These are phyloP conservation scores for Chitala chitala DNA, from an alignment of 2,113 vertebrate genomes.

Conservation along the genomic window DNA sequence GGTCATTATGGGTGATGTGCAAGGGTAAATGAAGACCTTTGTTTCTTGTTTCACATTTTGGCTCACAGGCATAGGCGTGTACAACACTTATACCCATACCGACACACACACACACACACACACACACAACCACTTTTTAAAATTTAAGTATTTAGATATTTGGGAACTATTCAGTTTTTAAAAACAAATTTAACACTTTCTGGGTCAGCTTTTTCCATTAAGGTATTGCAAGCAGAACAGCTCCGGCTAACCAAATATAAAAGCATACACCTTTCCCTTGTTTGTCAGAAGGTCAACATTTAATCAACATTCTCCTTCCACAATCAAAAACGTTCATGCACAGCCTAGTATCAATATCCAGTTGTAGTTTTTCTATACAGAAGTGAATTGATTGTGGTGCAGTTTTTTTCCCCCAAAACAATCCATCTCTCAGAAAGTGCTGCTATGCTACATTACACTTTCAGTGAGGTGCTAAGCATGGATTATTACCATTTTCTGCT, in stretches of 20 bases:
- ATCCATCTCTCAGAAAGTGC: conserved; percentile 22
- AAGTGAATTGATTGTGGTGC: conserved; percentile 13
- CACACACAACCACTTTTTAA: no score
- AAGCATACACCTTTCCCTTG: background rate
- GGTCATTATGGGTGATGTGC: background rate
- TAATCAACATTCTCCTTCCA: background rate
- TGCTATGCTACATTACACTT: conserved; percentile 24
- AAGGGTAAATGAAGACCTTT: background rate
- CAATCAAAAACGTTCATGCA: conserved; percentile 11
- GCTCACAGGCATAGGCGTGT: background rate
- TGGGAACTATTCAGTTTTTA: background rate
- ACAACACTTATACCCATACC: no score
- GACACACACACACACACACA: no score
- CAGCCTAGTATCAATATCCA: conserved; percentile 20
- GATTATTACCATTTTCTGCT: conserved; percentile 27
- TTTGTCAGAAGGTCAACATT: background rate
- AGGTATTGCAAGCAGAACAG: background rate
- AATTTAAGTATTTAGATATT: background rate
- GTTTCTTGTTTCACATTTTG: background rate
- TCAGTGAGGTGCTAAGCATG: conserved; percentile 21
- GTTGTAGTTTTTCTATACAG: conserved; percentile 20
- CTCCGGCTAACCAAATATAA: background rate
- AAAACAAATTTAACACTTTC: background rate
- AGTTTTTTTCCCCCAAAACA: conserved; percentile 7
- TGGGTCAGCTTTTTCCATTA: background rate